These are phyloP conservation scores for Lutjanus campechanus DNA, from an alignment of 2,797 vertebrate species.

Conservation along the genomic window DNA sequence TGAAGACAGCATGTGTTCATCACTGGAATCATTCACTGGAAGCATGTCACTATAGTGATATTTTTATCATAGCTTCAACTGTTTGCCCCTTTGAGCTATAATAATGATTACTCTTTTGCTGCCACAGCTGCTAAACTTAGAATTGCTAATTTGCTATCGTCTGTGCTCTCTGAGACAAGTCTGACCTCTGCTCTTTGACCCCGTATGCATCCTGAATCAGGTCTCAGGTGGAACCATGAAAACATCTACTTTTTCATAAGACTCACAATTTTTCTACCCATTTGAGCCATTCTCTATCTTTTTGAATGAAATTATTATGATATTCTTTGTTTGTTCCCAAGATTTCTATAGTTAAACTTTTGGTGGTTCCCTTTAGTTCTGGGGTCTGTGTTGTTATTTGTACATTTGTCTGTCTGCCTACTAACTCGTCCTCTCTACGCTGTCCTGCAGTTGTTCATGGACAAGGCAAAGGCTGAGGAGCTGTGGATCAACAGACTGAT, in stretches of 20 bases:
- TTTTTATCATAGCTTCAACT: no score
- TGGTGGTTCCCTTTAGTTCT: neutral
- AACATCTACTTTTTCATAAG: neutral
- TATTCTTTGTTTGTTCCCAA: neutral
- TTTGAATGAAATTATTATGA: neutral
- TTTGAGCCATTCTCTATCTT: neutral
- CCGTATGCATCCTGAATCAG: no score
- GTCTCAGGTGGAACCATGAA: no score
- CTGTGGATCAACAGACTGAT: constrained; percentile 93
- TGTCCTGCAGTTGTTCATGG: constrained; percentile 90
- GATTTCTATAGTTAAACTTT: neutral
- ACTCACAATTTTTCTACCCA: neutral
- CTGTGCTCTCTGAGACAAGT: no score
- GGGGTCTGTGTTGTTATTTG: neutral
- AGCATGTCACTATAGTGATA: no score
- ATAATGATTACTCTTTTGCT: no score
- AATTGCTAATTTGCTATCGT: no score
- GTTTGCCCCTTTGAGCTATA: no score
- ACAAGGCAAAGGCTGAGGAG: constrained; percentile 94
- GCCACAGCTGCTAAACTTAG: no score
- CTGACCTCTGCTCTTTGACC: no score
- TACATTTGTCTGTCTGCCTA: constrained; percentile 4
- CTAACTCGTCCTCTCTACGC: constrained; percentile 13
- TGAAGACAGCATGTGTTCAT: no score
- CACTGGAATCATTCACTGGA: no score